Evolutionary conservation across 2,113 vertebrate species (phyloP).

Genomic region (Dasyornis broadbenti): DNA sequence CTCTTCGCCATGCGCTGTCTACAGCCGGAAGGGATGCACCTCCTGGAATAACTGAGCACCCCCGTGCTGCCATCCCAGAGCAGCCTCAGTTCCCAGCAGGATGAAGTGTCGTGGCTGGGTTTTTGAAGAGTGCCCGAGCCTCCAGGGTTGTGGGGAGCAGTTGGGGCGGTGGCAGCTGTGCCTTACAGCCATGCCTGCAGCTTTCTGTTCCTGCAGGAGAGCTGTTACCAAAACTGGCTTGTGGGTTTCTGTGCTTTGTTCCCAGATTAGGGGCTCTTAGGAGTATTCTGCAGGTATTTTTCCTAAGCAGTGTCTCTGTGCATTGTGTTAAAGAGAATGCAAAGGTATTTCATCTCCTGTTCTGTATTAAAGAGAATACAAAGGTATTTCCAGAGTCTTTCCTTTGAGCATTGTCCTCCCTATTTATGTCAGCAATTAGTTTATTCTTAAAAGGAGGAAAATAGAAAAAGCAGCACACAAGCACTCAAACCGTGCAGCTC

Average conservation of each 20-base stretch:
- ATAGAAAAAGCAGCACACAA: neutral
- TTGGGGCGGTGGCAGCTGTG: rapidly evolving
- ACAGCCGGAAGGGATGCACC: rapidly evolving
- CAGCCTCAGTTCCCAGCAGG: neutral
- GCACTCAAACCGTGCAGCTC: conserved; percentile 30
- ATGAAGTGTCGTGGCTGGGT: rapidly evolving
- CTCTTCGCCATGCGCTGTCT: rapidly evolving
- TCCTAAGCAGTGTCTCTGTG: neutral
- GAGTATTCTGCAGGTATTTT: neutral
- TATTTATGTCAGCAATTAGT: conserved; percentile 13
- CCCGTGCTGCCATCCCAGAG: neutral
- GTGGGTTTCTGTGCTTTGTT: neutral
- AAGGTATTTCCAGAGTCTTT: neutral
- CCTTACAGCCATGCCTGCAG: neutral
- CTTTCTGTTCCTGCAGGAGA: neutral
- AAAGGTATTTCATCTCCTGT: neutral
- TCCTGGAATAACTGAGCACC: rapidly evolving
- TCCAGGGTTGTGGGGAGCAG: neutral
- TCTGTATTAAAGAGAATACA: neutral
- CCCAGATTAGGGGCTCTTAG: neutral
- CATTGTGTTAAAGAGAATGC: neutral
- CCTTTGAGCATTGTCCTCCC: neutral
- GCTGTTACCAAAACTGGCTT: neutral
- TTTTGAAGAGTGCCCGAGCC: neutral
- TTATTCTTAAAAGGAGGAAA: conserved; percentile 6